Conservation (phyloP, 2,888 invertebrate species). For the Aporophyla lueneburgensis region DNA sequence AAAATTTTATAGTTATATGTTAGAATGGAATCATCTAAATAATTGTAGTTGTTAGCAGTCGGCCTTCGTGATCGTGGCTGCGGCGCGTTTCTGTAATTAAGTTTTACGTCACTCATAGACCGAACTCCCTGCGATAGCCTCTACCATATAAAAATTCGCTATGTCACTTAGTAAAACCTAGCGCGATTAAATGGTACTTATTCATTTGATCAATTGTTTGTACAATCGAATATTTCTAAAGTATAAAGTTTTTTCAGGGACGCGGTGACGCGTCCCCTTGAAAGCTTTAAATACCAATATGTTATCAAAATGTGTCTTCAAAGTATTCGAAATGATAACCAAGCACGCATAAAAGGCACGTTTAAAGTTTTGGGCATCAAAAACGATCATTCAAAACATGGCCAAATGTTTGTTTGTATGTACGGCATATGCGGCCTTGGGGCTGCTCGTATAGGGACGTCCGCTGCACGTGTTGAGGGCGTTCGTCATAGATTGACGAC, state of each 20-base stretch:
- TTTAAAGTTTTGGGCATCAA: slow-evolving; percentile 44
- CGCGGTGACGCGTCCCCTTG: slow-evolving; percentile 1
- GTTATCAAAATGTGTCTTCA: slow-evolving; percentile 11
- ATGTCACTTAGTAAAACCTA: slow-evolving; percentile 81
- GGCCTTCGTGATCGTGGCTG: slow-evolving; percentile 86
- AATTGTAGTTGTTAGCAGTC: slow-evolving; percentile 86
- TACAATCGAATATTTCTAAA: slow-evolving; percentile 39
- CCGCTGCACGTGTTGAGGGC: slow-evolving; percentile 76
- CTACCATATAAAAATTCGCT: slow-evolving; percentile 83
- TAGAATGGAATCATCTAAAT: slow-evolving; percentile 84
- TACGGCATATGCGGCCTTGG: slow-evolving; percentile 80
- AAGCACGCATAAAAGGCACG: not conserved
- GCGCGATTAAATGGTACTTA: slow-evolving; percentile 60
- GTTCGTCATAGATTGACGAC: slow-evolving; percentile 67
- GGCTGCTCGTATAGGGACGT: slow-evolving; percentile 73
- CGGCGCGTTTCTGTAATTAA: slow-evolving; percentile 89
- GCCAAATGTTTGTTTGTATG: slow-evolving; percentile 73
- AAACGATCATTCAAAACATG: slow-evolving; percentile 54
- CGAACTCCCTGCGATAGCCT: slow-evolving; percentile 88
- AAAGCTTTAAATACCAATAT: slow-evolving; percentile 23
- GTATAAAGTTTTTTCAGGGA: slow-evolving; percentile 14
- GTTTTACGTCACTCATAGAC: slow-evolving; percentile 88
- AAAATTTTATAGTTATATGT: slow-evolving; percentile 81
- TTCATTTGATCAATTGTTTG: slow-evolving; percentile 52
- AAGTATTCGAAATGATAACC: slow-evolving; percentile 21